phyloP scores from a whole-genome alignment of 2,888 invertebrate species.

The Xylocampa areola region DNA sequence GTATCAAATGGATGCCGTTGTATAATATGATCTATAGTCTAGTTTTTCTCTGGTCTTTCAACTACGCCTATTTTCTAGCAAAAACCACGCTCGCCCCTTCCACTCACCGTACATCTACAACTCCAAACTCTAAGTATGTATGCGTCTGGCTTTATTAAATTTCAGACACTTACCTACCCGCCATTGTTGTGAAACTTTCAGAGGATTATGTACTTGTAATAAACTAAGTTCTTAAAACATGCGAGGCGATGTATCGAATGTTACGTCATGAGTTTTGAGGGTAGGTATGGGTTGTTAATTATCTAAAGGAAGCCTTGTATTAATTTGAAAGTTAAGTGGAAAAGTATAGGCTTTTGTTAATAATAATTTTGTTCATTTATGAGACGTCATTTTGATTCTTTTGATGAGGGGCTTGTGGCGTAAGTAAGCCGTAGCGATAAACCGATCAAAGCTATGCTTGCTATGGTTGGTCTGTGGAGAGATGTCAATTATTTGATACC shows the following conservation, averaged over 20 bases:
- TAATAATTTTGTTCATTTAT: too few relatives aligned
- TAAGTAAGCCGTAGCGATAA: too few relatives aligned
- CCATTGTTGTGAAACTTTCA: conserved; percentile 53
- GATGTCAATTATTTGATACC: too few relatives aligned
- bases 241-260: conserved; percentile 46
- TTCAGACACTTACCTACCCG: conserved; percentile 59
- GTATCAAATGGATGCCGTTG: too few relatives aligned
- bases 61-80: background rate
- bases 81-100: conserved; percentile 19
- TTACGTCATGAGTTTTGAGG: conserved; percentile 24
- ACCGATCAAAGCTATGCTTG: too few relatives aligned
- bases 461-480: too few relatives aligned
- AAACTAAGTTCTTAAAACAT: conserved; percentile 55
- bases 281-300: background rate
- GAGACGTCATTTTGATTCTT: too few relatives aligned
- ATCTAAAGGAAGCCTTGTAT: background rate
- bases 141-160: conserved; percentile 66
- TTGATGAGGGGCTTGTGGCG: too few relatives aligned
- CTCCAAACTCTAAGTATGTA: conserved; percentile 47
- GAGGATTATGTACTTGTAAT: conserved; percentile 59
- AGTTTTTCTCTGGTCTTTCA: too few relatives aligned
- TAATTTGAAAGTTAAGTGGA: too few relatives aligned
- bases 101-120: conserved; percentile 5
- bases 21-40: too few relatives aligned
- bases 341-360: too few relatives aligned